These are phyloP conservation scores for Agelaius phoeniceus DNA, from an alignment of 2,113 vertebrate genomes.

Conservation along the genomic window DNA sequence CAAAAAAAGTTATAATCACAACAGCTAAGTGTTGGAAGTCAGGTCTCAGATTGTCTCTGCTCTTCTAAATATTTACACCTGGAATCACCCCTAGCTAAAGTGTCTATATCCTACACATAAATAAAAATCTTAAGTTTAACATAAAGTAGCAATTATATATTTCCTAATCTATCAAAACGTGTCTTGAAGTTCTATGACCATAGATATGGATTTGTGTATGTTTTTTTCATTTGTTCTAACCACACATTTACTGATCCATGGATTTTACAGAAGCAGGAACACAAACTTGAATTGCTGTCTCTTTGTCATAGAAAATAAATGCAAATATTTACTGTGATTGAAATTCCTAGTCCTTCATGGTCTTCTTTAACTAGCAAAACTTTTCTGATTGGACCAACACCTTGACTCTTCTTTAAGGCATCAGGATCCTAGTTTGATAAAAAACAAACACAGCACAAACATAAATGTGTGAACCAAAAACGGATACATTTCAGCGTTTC, in stretches of 20 bases:
- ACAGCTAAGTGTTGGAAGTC: background rate
- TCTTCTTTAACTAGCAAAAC: constrained; percentile 95
- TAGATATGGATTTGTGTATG: background rate
- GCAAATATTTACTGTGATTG: constrained; percentile 88
- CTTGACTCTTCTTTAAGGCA: constrained; percentile 95
- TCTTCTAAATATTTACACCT: background rate
- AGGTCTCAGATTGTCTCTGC: background rate
- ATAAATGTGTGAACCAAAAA: background rate
- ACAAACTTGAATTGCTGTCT: background rate
- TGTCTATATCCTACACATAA: background rate
- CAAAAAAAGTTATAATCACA: background rate
- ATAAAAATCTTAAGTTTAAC: background rate
- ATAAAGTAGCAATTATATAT: background rate
- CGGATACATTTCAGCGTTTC: background rate
- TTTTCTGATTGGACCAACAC: constrained; percentile 96
- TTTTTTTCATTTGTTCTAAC: background rate
- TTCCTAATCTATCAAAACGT: background rate
- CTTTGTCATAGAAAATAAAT: background rate
- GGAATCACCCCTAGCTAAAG: background rate
- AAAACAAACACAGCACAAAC: background rate
- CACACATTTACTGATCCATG: background rate
- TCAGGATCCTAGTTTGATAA: constrained; percentile 86
- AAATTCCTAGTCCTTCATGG: constrained; percentile 97
- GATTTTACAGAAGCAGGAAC: background rate
- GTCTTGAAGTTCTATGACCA: background rate